These are phyloP conservation scores for Temnothorax curvispinosus DNA, from an alignment of 1,140 invertebrate genomes.

Conservation along the genomic window DNA sequence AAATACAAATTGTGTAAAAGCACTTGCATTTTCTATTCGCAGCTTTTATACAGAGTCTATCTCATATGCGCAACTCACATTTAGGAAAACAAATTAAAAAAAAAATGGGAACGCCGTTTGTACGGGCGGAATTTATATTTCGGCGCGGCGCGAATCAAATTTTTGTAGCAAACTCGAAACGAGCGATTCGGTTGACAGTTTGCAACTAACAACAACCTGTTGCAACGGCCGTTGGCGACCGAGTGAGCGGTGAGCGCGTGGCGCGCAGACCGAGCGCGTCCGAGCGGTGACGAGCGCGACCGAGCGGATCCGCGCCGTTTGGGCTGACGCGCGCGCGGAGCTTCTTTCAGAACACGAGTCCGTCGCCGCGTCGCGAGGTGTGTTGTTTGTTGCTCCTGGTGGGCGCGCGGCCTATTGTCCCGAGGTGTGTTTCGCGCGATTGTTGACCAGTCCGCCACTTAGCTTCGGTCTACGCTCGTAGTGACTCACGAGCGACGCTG, in stretches of 20 bases:
- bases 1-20: background rate
- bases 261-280: constrained; percentile 44
- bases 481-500: constrained; percentile 45
- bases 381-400: constrained; percentile 31
- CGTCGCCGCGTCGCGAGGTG: constrained; percentile 50
- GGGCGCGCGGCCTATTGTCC: constrained; percentile 37
- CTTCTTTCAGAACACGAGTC: constrained; percentile 55
- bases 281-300: constrained; percentile 52
- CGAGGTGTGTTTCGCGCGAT: constrained; percentile 51
- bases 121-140: background rate
- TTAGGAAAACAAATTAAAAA: background rate
- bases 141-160: background rate
- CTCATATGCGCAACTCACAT: background rate
- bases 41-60: background rate
- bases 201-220: constrained; percentile 41
- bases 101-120: background rate
- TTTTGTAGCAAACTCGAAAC: background rate
- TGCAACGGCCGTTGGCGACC: constrained; percentile 46
- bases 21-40: background rate
- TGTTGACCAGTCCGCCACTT: constrained; percentile 42
- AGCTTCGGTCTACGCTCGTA: constrained; percentile 17
- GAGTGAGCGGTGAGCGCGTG: constrained; percentile 57
- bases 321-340: constrained; percentile 34
- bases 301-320: constrained; percentile 51
- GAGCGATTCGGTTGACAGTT: constrained; percentile 13